A percentile compares a stretch with the other conserved stretches of the same genome.
These are phyloP conservation scores for Phyllostomus discolor DNA, from an alignment of 2,113 vertebrate species.

Conservation along the genomic window DNA sequence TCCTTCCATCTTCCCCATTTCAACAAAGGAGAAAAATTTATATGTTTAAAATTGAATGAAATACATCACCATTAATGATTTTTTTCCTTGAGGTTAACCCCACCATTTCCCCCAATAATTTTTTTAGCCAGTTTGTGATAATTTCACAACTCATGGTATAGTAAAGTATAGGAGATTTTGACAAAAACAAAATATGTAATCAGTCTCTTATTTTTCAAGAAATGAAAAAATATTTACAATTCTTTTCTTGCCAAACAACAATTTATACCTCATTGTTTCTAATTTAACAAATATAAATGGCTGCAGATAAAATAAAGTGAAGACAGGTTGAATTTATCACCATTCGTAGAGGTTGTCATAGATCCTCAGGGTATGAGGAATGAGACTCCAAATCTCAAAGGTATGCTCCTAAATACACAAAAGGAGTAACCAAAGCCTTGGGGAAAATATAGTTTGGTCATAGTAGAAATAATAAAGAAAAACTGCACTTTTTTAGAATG, in stretches of 20 bases:
- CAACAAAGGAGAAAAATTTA: conserved; percentile 75
- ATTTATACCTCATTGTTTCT: conserved; percentile 77
- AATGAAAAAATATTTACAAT: conserved; percentile 73
- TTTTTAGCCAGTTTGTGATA: conserved; percentile 76
- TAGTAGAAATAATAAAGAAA: background rate
- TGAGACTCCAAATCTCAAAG: conserved; percentile 3
- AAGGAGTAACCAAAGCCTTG: background rate
- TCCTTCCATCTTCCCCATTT: conserved; percentile 65
- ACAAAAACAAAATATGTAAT: conserved; percentile 78
- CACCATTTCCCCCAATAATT: conserved; percentile 78
- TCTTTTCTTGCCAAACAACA: conserved; percentile 74
- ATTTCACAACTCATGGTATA: conserved; percentile 74
- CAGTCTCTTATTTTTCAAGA: conserved; percentile 67
- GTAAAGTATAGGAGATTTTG: conserved; percentile 65
- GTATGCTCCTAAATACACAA: background rate
- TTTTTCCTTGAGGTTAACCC: conserved; percentile 80
- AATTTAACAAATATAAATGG: conserved; percentile 73
- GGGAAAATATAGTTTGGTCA: background rate
- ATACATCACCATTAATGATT: conserved; percentile 84
- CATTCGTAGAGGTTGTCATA: conserved; percentile 42
- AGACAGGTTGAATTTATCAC: conserved; percentile 68
- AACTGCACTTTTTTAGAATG: background rate
- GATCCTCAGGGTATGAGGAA: background rate
- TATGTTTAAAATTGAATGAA: conserved; percentile 82
- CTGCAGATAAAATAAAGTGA: conserved; percentile 38